Evolutionary conservation across 2,888 invertebrate genomes (phyloP).

Genomic region (Polyommatus iphigenia): DNA sequence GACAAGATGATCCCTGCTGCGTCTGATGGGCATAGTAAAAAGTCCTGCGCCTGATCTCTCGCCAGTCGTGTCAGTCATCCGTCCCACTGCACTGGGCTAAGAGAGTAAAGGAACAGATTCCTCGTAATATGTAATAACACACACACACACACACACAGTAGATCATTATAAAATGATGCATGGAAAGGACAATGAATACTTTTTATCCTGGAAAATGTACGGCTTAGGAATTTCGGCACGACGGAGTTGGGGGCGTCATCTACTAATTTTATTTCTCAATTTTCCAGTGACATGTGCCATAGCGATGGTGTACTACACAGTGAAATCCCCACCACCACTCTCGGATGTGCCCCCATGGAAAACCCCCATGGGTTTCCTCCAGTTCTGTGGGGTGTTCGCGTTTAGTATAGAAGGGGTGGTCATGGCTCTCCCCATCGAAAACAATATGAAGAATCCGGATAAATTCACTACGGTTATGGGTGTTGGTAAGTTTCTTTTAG

Average conservation of each 20-base stretch:
- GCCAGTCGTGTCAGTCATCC: too few relatives aligned
- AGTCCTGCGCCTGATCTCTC: too few relatives aligned
- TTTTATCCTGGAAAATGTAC: not conserved
- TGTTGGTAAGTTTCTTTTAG: conserved; percentile 40
- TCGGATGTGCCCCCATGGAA: conserved; percentile 54
- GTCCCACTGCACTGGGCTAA: too few relatives aligned
- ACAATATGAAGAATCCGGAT: conserved; percentile 56
- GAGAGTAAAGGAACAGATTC: too few relatives aligned
- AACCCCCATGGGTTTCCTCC: conserved; percentile 49
- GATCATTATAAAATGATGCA: too few relatives aligned
- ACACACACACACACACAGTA: too few relatives aligned
- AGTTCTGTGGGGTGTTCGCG: conserved; percentile 74
- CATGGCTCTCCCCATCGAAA: conserved; percentile 56
- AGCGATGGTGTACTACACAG: conserved; percentile 52
- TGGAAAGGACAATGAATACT: conserved; percentile 32
- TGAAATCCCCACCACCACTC: conserved; percentile 39
- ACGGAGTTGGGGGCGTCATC: not conserved
- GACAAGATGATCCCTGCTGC: too few relatives aligned
- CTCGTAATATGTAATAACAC: too few relatives aligned
- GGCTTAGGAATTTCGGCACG: too few relatives aligned
- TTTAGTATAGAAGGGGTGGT: conserved; percentile 71
- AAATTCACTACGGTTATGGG: conserved; percentile 49
- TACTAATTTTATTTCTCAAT: not conserved
- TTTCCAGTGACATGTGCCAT: conserved; percentile 52
- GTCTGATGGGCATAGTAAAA: too few relatives aligned